A percentile compares a stretch with the other conserved stretches of the same genome.
phyloP scores from a whole-genome alignment of 2,888 invertebrate species.

The Eurois occulta region DNA sequence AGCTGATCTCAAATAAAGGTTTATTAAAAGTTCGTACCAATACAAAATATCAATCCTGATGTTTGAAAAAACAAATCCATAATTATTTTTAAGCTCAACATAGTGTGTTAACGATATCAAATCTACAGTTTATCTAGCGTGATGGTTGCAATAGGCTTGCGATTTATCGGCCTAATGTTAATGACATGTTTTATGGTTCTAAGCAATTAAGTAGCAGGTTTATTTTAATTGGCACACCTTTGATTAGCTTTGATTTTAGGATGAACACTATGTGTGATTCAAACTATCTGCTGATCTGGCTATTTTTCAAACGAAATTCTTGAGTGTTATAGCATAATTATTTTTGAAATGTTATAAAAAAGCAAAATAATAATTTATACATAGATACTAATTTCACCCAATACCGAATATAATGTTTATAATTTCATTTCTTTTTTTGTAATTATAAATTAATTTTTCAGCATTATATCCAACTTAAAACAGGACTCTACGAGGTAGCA shows the following conservation, averaged over 20 bases:
- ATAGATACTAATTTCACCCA: not conserved
- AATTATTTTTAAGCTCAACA: slow-evolving; percentile 42
- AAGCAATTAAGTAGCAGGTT: not conserved
- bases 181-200: not conserved
- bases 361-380: slow-evolving; percentile 2
- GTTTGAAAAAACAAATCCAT: not conserved
- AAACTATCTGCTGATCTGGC: not conserved
- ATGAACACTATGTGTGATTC: slow-evolving; percentile 8
- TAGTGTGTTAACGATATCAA: not conserved
- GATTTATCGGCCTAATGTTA: slow-evolving; percentile 7
- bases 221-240: not conserved
- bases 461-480: slow-evolving; percentile 52
- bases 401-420: slow-evolving; percentile 61
- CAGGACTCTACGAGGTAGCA: slow-evolving; percentile 65
- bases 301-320: not conserved
- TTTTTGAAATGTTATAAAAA: slow-evolving; percentile 10
- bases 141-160: slow-evolving; percentile 6
- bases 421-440: not conserved
- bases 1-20: not conserved
- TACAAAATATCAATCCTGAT: not conserved
- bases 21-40: not conserved
- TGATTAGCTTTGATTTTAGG: not conserved
- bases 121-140: slow-evolving; percentile 7
- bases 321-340: not conserved
- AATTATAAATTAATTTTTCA: slow-evolving; percentile 65